Evolutionary conservation across 2,113 vertebrate species (phyloP), one percentile per base, ranked within the genome.

Genomic region (Willisornis vidua): DNA sequence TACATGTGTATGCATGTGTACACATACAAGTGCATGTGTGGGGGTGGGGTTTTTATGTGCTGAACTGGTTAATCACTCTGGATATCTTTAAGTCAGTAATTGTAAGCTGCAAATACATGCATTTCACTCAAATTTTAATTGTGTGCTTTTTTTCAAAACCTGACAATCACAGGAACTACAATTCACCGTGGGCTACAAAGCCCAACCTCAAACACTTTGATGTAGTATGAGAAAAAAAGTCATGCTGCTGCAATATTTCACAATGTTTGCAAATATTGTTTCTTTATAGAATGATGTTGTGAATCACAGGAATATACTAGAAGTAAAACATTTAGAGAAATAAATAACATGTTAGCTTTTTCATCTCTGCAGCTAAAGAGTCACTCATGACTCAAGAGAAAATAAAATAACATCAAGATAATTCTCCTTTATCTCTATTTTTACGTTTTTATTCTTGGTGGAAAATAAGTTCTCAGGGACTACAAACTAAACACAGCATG

Each of bases 51-150:
- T 78, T 71, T 39, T 76, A 89, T 52, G 63, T 45, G 71, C 41
- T 59, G 67, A 79, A 35, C 88, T 90, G 75, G 87, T 97, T 95
- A 96, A 95, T 82, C 52, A 13, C 71, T 83, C 23, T 26, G 33
- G 35, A 88, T 93, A 29, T 57, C 77, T 96, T 95, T 93, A 93
- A 89, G 89, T 92, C 78, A 95, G 81, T 92, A 97, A 93, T 33
- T 81, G n/a, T 95, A 97, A 96, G 28, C 92, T 94, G 89, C 86
- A 97, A 96, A 97, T 86, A 79, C 33, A 96, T 17, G 59, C 25
- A 77, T 91, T 95, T 96, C 92, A 91, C 89, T 96, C 67, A 20
- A 93, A 49, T 90, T 96, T 95, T 88, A 97, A 96, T 85, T 70
- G 7, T 77, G 37, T 82, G 61, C 29, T 91, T 14, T 96, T 94